These are phyloP conservation scores for Conus ventricosus DNA, from an alignment of 1,140 invertebrate genomes.

Conservation along the genomic window DNA sequence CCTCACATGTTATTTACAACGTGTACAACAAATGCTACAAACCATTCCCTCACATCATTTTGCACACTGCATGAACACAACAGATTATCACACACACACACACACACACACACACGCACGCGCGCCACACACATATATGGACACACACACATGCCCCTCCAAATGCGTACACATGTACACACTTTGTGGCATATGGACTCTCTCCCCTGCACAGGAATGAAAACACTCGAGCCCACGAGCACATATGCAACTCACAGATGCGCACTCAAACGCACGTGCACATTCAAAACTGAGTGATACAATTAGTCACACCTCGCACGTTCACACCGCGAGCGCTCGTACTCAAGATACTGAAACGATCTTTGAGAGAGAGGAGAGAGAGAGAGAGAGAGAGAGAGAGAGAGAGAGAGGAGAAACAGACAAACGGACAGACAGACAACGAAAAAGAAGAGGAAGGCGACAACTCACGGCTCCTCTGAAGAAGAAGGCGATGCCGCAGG, in stretches of 20 bases:
- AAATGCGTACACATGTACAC: not conserved
- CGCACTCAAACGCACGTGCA: not conserved
- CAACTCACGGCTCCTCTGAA: conserved; percentile 64
- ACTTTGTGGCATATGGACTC: too few species aligned
- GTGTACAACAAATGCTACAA: too few species aligned
- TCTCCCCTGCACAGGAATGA: not conserved
- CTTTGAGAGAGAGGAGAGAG: not conserved
- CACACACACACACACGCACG: too few species aligned
- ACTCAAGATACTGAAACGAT: too few species aligned
- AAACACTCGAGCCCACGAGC: not conserved
- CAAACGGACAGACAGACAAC: not conserved
- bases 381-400: conserved; percentile 9
- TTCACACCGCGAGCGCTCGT: too few species aligned
- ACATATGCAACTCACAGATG: not conserved
- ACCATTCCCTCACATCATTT: too few species aligned
- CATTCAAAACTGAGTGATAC: not conserved
- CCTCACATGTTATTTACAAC: too few species aligned
- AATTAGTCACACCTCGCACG: too few species aligned
- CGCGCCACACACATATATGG: not conserved
- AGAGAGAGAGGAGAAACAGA: not conserved
- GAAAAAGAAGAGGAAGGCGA: not conserved
- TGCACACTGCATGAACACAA: too few species aligned
- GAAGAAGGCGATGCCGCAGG: conserved; percentile 61
- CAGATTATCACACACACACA: too few species aligned
- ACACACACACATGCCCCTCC: not conserved